Evolutionary conservation across 2,113 vertebrate species (phyloP), one percentile per base, ranked within the genome.

Genomic region (Oreocharis arfaki): DNA sequence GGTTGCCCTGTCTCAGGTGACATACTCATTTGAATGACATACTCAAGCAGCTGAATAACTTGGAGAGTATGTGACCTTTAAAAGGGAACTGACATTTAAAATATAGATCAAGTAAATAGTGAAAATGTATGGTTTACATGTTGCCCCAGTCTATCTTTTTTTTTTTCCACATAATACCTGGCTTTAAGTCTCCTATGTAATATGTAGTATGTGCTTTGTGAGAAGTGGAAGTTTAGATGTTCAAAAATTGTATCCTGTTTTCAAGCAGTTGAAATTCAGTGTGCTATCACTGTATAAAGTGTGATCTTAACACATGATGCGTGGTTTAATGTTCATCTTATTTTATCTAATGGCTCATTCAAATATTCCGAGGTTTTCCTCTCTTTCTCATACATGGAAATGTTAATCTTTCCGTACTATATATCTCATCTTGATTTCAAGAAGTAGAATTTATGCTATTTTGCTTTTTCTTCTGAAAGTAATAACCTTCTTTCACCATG

Each of bases 91-190:
- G 44, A 33, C 17, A 16, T 16, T 35, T 81, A 21, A 84, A 65
- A 32, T 44, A n/a, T 1, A 39, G 9, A 10, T 74, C 13, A 59
- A 52, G 35, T n/a, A 47, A 61, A 9, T 44, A 57, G 32, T 77
- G 24, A 28, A 68, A 85, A 76, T 47, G 42, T 11, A 17, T 1
- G 1, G 41, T 80, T 63, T 83, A 41, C 19, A 59, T 32, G 9
- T 39, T 82, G 10, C 12, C 1, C 4, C 13, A 13, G 28, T 64
- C 6, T 4, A 6, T 35, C 13, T 21, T 74, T 55, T 69, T 55
- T 69, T 10, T 4, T 1, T 1, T 1, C 16, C 16, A 13, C 7
- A 5, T 65, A 41, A 56, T 52, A 65, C 7, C 7, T 82, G 37
- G 4, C 15, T 60, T 74, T 81, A 50, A 37, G 28, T 69, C 24